These are phyloP conservation scores for Pseudolycoriella hygida DNA, from an alignment of 2,888 invertebrate species.

Conservation along the genomic window DNA sequence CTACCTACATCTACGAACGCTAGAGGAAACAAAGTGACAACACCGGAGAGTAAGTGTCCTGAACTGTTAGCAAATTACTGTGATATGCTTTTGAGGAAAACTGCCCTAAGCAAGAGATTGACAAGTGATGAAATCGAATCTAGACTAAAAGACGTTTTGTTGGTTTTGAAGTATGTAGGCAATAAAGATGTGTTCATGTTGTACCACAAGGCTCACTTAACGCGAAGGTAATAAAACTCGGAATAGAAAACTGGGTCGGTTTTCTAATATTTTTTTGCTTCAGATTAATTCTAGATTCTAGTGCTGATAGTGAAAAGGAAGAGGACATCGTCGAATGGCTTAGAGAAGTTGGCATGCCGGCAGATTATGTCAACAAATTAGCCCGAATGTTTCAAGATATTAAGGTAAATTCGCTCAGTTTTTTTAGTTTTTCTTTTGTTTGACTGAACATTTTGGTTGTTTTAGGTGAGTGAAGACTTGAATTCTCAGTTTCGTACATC, in stretches of 20 bases:
- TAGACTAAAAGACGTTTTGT: slow-evolving; percentile 77
- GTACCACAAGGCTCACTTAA: slow-evolving; percentile 96
- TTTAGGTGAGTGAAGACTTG: slow-evolving; percentile 68
- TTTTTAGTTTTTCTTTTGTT: background rate
- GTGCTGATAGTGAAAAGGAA: slow-evolving; percentile 97
- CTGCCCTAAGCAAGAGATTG: slow-evolving; percentile 86
- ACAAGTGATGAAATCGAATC: slow-evolving; percentile 94
- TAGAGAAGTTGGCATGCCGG: slow-evolving; percentile 97
- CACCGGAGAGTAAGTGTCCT: slow-evolving; percentile 95
- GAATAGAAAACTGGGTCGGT: background rate
- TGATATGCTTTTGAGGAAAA: slow-evolving; percentile 94
- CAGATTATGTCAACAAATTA: slow-evolving; percentile 96
- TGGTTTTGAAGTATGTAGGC: slow-evolving; percentile 96
- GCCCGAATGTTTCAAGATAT: slow-evolving; percentile 98
- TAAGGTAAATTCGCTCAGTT: slow-evolving; percentile 41
- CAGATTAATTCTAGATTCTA: slow-evolving; percentile 87
- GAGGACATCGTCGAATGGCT: slow-evolving; percentile 99
- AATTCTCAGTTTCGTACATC: slow-evolving; percentile 82
- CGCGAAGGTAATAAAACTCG: slow-evolving; percentile 37
- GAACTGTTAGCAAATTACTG: slow-evolving; percentile 98
- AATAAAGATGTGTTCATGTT: slow-evolving; percentile 99
- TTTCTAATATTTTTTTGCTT: slow-evolving; percentile 1
- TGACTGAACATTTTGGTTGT: background rate
- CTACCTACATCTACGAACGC: slow-evolving; percentile 41
- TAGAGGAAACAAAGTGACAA: slow-evolving; percentile 45